Percentiles rank a stretch among this genome's conserved stretches.
Conservation (phyloP, 2,888 invertebrate species). For the Podabrus alpinus region DNA sequence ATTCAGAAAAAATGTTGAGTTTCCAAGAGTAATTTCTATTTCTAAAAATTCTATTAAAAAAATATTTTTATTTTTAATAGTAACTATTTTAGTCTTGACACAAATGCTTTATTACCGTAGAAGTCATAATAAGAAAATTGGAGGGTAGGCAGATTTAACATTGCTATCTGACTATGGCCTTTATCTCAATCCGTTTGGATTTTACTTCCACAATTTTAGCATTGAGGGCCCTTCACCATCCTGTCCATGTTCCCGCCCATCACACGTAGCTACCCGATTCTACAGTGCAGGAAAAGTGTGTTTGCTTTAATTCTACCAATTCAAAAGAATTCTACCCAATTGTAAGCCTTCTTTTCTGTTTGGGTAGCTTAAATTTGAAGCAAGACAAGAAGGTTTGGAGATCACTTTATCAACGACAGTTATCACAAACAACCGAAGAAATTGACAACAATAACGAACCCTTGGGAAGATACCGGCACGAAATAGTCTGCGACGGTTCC, state of each 20-base stretch:
- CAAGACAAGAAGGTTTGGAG: not conserved
- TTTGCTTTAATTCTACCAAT: not conserved
- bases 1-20: no score
- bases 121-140: no score
- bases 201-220: not conserved
- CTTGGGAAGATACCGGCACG: slow-evolving; percentile 1
- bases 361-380: not conserved
- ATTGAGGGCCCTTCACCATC: not conserved
- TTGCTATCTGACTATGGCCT: not conserved
- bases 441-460: not conserved
- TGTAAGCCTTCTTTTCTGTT: not conserved
- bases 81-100: no score
- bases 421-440: not conserved
- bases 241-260: not conserved
- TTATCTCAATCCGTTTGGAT: not conserved
- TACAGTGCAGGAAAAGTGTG: not conserved
- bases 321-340: not conserved
- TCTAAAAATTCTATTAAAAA: no score
- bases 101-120: no score
- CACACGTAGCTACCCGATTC: not conserved
- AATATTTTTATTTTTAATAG: no score
- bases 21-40: no score
- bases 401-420: not conserved
- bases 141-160: not conserved
- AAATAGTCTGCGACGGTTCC: slow-evolving; percentile 1